Evolutionary conservation across 2,888 invertebrate species (phyloP), one percentile per base, ranked within the genome.

Genomic region (Priocnemis perturbator): DNA sequence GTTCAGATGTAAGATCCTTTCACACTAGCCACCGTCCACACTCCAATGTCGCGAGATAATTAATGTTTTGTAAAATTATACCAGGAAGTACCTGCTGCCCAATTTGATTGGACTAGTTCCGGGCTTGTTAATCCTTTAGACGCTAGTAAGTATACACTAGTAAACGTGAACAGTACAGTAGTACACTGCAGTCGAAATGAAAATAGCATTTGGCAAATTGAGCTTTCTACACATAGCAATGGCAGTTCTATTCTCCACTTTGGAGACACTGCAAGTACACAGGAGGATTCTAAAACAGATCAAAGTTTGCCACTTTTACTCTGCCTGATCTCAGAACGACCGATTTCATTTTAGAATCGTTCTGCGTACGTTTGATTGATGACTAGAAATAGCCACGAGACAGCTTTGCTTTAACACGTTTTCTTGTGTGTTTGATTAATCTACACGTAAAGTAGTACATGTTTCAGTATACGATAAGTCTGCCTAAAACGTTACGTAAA

Each of bases 31-130:
- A 56, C 14, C 2, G 23, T 17, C 15, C 7, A n/a, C 20, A 3
- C 2, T 5, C 55, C n/a, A 20, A 23, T 19, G 11, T 15, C 17
- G 59, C 45, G 7, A 26, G 5, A 26, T 72, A 64, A 78, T 75
- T 70, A 67, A 78, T 77, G 61, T 73, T 47, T 57, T 20, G 52
- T 64, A 21, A 66, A 56, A 56, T 62, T 45, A 67, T 69, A 72
- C 67, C 77, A 89, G 89, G 91, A 92, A 74, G 90, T 92, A 71
- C 93, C 93, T 57, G 92, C 91, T 66, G 93, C 92, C 60, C 92
- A 94, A 85, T 94, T 95, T 89, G 94, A 95, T 89, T 95, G 95
- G 95, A 93, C 91, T 82, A 91, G 92, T 81, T 92, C 94, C 81
- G 94, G 94, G 68, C 90, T 95, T 67, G 91, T 92, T 44, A 94